A percentile compares a stretch with the other conserved stretches of the same genome.
phyloP scores from a whole-genome alignment of 2,113 vertebrate genomes.

The Pycnonotus jocosus region DNA sequence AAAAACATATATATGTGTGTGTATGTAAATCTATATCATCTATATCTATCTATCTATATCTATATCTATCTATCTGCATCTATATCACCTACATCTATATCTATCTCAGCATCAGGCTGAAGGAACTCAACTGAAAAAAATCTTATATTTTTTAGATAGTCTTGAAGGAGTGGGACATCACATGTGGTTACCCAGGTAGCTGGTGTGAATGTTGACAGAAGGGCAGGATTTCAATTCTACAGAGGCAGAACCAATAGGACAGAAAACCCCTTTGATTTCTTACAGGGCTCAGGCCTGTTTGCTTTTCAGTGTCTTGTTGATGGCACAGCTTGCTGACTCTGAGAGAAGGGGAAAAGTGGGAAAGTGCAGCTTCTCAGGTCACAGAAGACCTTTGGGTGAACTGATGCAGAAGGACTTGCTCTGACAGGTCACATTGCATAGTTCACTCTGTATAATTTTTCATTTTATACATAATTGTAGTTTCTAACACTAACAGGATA shows the following conservation, averaged over 20 bases:
- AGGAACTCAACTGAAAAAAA: background rate
- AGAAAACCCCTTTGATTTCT: background rate
- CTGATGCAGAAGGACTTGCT: background rate
- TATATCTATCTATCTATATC: too few relatives aligned
- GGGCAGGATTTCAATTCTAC: background rate
- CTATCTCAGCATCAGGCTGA: background rate
- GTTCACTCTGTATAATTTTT: background rate
- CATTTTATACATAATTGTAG: background rate
- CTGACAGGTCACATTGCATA: background rate
- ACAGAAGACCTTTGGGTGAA: background rate
- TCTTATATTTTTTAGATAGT: background rate
- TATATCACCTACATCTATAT: too few relatives aligned
- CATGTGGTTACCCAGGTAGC: background rate
- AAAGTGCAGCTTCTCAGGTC: background rate
- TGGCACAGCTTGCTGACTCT: background rate
- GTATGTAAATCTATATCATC: background rate
- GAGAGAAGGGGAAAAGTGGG: background rate
- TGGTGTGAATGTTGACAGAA: background rate
- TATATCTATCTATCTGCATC: too few relatives aligned
- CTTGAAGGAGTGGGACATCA: background rate
- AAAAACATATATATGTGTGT: background rate
- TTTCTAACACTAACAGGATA: background rate
- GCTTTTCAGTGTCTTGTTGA: background rate
- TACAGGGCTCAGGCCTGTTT: background rate
- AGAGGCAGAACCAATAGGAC: background rate